Conservation (phyloP, 2,888 invertebrate genomes). For the Halictus ligatus region DNA sequence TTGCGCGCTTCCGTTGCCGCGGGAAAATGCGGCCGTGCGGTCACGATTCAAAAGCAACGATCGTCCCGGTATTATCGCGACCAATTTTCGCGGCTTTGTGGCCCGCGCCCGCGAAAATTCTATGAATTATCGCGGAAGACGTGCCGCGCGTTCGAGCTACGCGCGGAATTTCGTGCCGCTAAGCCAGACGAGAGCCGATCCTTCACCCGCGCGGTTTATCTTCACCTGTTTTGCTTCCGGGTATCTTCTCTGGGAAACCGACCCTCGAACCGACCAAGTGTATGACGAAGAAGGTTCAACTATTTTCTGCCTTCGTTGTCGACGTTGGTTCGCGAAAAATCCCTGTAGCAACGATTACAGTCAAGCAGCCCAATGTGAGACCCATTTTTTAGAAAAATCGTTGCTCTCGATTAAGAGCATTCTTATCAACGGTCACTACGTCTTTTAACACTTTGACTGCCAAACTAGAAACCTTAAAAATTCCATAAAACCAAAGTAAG, state of each 20-base stretch:
- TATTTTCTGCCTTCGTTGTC: not conserved
- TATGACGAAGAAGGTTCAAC: not conserved
- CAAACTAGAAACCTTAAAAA: no score
- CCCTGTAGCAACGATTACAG: not conserved
- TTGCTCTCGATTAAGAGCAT: no score
- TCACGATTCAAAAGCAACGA: constrained; percentile 24
- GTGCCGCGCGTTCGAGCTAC: not conserved
- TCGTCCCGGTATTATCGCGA: not conserved
- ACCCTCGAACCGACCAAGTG: not conserved
- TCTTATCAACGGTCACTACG: no score
- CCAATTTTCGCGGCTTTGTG: constrained; percentile 16
- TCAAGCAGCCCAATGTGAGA: no score
- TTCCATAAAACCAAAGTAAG: no score
- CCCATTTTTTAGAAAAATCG: no score
- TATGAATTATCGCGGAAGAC: not conserved
- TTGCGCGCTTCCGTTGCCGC: constrained; percentile 13
- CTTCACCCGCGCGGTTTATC: not conserved
- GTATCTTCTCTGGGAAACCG: not conserved
- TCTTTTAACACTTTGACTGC: no score
- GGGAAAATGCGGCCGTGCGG: constrained; percentile 8
- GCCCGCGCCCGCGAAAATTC: constrained; percentile 1
- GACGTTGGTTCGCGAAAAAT: not conserved
- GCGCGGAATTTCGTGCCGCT: not conserved
- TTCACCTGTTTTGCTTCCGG: not conserved
- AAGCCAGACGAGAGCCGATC: not conserved